Conservation (phyloP, 2,888 invertebrate species). For the Calliopum simillimum region DNA sequence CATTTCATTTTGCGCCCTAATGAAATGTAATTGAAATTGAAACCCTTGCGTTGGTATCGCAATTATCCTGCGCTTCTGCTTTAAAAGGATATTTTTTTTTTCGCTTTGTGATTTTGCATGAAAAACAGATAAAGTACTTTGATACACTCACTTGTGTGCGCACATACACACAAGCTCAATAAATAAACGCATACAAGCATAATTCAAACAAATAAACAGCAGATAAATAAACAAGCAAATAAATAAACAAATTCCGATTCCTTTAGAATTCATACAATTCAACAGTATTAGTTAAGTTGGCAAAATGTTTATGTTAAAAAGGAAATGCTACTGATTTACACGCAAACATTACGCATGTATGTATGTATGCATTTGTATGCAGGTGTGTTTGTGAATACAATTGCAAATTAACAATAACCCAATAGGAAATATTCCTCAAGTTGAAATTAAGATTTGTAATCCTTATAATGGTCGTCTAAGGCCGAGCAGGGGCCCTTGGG, state of each 20-base stretch:
- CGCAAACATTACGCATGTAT: neutral
- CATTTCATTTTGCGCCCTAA: neutral
- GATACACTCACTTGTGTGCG: neutral
- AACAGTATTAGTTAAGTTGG: conserved; percentile 31
- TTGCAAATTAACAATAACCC: no score
- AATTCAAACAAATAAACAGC: neutral
- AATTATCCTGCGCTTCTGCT: neutral
- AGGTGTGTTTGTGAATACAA: no score
- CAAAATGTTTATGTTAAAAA: conserved; percentile 31
- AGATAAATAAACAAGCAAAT: neutral
- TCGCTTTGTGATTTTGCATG: no score
- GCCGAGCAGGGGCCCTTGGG: no score
- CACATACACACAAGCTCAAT: conserved; percentile 14
- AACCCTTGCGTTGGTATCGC: neutral
- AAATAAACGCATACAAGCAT: neutral
- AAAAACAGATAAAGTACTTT: neutral
- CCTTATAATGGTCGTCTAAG: no score
- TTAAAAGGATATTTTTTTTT: neutral
- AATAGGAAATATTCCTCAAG: no score
- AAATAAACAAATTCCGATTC: conserved; percentile 32
- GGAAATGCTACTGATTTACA: conserved; percentile 26
- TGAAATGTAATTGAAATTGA: conserved; percentile 12
- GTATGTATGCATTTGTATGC: no score
- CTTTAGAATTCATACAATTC: conserved; percentile 32
- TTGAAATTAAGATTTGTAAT: no score